Conservation (phyloP, 2,888 invertebrate genomes). For the Plebejus argus region DNA sequence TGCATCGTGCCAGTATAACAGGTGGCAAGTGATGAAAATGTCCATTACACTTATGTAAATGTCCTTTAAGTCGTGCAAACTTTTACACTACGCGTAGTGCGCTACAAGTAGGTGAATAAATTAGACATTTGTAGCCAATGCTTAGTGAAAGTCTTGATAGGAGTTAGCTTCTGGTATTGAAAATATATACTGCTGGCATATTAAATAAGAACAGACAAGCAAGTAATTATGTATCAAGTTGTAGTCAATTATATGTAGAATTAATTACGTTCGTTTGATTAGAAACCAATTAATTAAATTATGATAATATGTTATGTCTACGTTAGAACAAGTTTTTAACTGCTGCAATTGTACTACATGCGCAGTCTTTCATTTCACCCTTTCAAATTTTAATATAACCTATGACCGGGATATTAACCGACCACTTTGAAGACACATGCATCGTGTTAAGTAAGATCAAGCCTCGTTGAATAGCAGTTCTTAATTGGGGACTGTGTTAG, state of each 20-base stretch:
- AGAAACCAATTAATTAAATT: too few species aligned
- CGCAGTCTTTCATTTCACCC: background rate
- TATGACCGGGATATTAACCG: background rate
- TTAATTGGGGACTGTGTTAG: slow-evolving; percentile 42
- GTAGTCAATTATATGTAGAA: too few species aligned
- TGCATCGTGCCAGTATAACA: slow-evolving; percentile 2
- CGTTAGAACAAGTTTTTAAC: background rate
- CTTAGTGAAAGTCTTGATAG: background rate
- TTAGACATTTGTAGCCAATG: background rate
- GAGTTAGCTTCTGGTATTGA: background rate
- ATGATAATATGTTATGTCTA: background rate
- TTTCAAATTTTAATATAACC: too few species aligned
- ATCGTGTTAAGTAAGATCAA: slow-evolving; percentile 29
- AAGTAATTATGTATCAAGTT: background rate
- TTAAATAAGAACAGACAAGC: background rate
- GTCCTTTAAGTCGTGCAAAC: background rate
- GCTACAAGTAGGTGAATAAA: background rate
- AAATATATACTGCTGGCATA: background rate
- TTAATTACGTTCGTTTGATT: too few species aligned
- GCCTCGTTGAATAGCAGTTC: slow-evolving; percentile 37
- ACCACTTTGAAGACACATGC: background rate
- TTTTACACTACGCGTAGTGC: background rate
- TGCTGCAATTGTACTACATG: background rate
- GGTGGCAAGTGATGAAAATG: slow-evolving; percentile 11
- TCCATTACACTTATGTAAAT: slow-evolving; percentile 16